A percentile compares a stretch with the other conserved stretches of the same genome.
These are phyloP conservation scores for Nettapus auritus DNA, from an alignment of 2,113 vertebrate species.

Conservation along the genomic window DNA sequence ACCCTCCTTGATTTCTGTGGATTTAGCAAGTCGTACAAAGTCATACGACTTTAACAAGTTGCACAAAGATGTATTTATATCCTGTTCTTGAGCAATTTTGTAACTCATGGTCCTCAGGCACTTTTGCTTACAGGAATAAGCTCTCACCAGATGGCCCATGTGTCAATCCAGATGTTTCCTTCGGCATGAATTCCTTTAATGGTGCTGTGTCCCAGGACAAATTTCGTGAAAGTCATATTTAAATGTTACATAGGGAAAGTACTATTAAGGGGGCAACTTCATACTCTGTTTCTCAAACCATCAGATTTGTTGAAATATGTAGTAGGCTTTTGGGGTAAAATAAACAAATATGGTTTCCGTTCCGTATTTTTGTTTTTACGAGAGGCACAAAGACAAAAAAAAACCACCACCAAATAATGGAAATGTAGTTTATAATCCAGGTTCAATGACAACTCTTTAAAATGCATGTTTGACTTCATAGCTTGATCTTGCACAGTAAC, in stretches of 20 bases:
- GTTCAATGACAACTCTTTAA: not conserved
- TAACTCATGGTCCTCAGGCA: constrained; percentile 7
- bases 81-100: constrained; percentile 16
- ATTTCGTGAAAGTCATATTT: constrained; percentile 5
- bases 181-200: constrained; percentile 40
- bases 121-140: constrained; percentile 7
- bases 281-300: not conserved
- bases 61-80: constrained; percentile 2
- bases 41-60: no score
- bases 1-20: not conserved
- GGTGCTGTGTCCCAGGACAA: constrained; percentile 6
- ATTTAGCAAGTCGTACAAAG: not conserved
- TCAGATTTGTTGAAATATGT: not conserved
- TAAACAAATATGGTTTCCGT: not conserved
- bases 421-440: not conserved
- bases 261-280: not conserved
- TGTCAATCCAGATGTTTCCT: constrained; percentile 51
- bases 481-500: not conserved
- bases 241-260: not conserved
- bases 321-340: not conserved
- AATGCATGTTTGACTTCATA: not conserved
- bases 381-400: not conserved
- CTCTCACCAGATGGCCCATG: constrained; percentile 4
- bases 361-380: not conserved
- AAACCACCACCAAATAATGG: not conserved